A percentile compares a stretch with the other conserved stretches of the same genome.
These are phyloP conservation scores for Borostomias antarcticus DNA, from an alignment of 2,797 vertebrate species.

Conservation along the genomic window DNA sequence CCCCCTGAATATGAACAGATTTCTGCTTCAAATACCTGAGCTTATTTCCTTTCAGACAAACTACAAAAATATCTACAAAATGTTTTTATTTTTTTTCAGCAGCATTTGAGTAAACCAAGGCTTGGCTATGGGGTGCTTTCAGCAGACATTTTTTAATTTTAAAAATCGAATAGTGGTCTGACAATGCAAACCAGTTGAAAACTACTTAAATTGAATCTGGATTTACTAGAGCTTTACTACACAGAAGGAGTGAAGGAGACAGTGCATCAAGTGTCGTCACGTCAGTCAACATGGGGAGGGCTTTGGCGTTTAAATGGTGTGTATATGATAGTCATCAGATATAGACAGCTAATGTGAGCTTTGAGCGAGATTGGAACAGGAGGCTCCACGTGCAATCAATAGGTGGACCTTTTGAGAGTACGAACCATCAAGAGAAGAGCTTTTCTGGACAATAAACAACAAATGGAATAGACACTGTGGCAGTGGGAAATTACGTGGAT, in stretches of 20 bases:
- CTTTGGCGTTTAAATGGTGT: slow-evolving; percentile 75
- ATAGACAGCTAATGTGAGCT: slow-evolving; percentile 51
- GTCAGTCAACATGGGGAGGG: slow-evolving; percentile 73
- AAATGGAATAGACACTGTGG: no score
- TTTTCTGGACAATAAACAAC: slow-evolving; percentile 29
- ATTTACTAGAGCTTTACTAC: slow-evolving; percentile 23
- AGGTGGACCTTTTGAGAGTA: slow-evolving; percentile 62
- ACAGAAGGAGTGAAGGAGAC: slow-evolving; percentile 48
- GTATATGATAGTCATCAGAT: slow-evolving; percentile 73
- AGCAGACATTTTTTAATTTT: background rate
- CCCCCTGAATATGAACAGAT: slow-evolving; percentile 31
- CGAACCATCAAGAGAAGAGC: slow-evolving; percentile 56
- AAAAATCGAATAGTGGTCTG: background rate
- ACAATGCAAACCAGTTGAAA: background rate
- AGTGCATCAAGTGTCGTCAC: slow-evolving; percentile 68
- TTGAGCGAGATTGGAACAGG: slow-evolving; percentile 53
- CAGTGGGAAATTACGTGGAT: slow-evolving; percentile 26
- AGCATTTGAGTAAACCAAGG: background rate
- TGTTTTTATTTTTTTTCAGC: background rate
- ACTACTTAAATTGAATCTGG: background rate
- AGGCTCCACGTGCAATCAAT: slow-evolving; percentile 56
- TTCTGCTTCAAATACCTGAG: slow-evolving; percentile 29
- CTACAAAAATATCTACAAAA: slow-evolving; percentile 25
- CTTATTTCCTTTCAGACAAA: slow-evolving; percentile 32
- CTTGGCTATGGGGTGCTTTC: background rate